A percentile compares a stretch with the other conserved stretches of the same genome.
phyloP scores from a whole-genome alignment of 2,797 vertebrate species.

The Leptodactylus fallax region DNA sequence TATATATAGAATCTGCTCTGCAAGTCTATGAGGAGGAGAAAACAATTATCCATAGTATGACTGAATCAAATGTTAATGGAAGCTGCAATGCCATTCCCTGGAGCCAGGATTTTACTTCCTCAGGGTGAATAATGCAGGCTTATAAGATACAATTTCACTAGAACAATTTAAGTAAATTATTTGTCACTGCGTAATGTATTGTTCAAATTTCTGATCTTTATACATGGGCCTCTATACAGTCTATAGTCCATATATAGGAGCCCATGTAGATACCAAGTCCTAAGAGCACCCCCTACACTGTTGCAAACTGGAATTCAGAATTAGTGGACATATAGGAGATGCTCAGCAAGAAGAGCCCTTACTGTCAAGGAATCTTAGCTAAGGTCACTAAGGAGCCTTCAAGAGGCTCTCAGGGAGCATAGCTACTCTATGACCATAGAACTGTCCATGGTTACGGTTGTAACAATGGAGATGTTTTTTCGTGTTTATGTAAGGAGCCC shows the following conservation, averaged over 20 bases:
- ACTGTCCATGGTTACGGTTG: too few relatives aligned
- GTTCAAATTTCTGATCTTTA: neutral
- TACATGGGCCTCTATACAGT: neutral
- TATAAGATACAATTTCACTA: slow-evolving; percentile 19
- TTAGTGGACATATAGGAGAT: neutral
- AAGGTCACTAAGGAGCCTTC: neutral
- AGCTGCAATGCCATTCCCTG: slow-evolving; percentile 24
- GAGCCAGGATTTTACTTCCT: slow-evolving; percentile 14
- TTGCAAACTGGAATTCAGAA: too few relatives aligned
- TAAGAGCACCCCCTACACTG: neutral
- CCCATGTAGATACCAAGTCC: too few relatives aligned
- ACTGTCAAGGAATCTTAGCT: neutral
- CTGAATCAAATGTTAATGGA: slow-evolving; percentile 50
- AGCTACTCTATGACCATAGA: neutral
- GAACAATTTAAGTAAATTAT: neutral
- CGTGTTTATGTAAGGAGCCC: neutral
- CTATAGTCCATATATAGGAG: too few relatives aligned
- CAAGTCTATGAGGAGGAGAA: slow-evolving; percentile 58
- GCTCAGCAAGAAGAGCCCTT: neutral
- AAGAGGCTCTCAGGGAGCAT: neutral
- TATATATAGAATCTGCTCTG: slow-evolving; percentile 64
- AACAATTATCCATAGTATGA: slow-evolving; percentile 46
- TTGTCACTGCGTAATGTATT: neutral
- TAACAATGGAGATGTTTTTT: too few relatives aligned
- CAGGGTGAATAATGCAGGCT: slow-evolving; percentile 20